Evolutionary conservation across 1,140 invertebrate genomes (phyloP), one percentile per base, ranked within the genome.

Genomic region (Sesamia nonagrioides): DNA sequence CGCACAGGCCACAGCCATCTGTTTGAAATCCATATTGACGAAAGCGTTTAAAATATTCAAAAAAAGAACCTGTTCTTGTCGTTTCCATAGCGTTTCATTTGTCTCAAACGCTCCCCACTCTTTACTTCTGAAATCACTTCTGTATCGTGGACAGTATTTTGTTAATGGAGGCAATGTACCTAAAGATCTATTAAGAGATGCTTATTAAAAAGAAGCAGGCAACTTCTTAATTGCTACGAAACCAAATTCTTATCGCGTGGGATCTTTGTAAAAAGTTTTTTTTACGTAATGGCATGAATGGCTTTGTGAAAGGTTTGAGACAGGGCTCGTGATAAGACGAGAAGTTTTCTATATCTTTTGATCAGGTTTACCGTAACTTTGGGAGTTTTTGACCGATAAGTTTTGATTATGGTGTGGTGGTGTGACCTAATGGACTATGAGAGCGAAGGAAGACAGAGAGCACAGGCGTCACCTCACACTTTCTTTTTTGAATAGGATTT

Each of bases 231-330:
- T 77, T 77, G 61, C 35, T 66, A 68, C 17, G 60, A 77, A 54
- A 77, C 74, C 60, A 77, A 77, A 77, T 54, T 77, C 74, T 54
- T 77, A 77, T 77, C 74, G 40, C 42, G 48, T 35, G 2, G 42
- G 42, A 76, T 76, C 74, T 76, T 76, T 58, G 35, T 76, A 68
- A 54, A 75, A 75, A 75, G 68, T 17, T 33, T 66, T 56, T 54
- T 54, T 77, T 11, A 50, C 45, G 40, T 77, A 77, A 77, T 77
- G 74, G 74, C 48, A 15, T 76, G 42, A 76, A 61, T 45, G 58
- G 33, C 74, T 66, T 68, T 54, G 74, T 77, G 42, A 77, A 68
- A 77, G 74, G 48, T 77, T 77, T 21, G 35, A 68, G 37, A 50
- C 27, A 42, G 50, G 21, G 21, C 37, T 33, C 40, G 3, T 77